Percentiles rank a stretch among this genome's conserved stretches.
Conservation (phyloP, 37 sponge, comb jelly and placozoan genomes). For the Ianthella basta region DNA sequence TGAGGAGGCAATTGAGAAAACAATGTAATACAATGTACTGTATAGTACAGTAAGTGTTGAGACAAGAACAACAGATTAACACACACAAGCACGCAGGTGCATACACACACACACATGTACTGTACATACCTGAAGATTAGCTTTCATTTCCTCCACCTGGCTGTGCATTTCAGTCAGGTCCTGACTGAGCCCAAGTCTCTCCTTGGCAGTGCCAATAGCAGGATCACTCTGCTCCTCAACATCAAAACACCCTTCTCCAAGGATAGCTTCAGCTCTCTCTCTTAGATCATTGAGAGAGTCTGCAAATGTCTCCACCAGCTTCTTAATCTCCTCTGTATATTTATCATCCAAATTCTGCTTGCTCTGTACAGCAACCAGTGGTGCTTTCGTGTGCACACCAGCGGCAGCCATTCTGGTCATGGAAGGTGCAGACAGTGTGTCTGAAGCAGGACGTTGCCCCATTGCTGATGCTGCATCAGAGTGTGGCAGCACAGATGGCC, state of each 20-base stretch:
- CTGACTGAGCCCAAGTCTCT: background rate
- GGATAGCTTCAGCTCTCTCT: background rate
- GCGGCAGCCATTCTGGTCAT: background rate
- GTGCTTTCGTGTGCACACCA: background rate
- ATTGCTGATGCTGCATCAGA: too few relatives aligned
- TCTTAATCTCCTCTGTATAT: constrained; percentile 16
- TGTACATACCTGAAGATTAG: constrained; percentile 15
- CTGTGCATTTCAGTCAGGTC: background rate
- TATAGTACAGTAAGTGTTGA: background rate
- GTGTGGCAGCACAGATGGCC: too few relatives aligned
- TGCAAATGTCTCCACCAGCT: constrained; percentile 2
- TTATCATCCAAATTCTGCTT: background rate
- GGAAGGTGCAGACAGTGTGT: background rate
- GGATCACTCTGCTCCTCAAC: background rate
- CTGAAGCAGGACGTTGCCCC: background rate
- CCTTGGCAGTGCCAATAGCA: background rate
- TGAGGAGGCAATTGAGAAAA: too few relatives aligned
- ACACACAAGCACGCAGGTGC: constrained; percentile 13
- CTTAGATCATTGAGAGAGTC: background rate
- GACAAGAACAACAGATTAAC: background rate
- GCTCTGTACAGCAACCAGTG: background rate
- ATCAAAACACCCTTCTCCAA: background rate
- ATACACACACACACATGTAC: constrained; percentile 28
- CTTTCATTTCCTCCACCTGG: background rate
- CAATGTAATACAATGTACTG: too few relatives aligned